Percentiles rank a stretch among this genome's conserved stretches.
Evolutionary conservation across 2,113 vertebrate genomes (phyloP).

Genomic region (Corydoras sp.): DNA sequence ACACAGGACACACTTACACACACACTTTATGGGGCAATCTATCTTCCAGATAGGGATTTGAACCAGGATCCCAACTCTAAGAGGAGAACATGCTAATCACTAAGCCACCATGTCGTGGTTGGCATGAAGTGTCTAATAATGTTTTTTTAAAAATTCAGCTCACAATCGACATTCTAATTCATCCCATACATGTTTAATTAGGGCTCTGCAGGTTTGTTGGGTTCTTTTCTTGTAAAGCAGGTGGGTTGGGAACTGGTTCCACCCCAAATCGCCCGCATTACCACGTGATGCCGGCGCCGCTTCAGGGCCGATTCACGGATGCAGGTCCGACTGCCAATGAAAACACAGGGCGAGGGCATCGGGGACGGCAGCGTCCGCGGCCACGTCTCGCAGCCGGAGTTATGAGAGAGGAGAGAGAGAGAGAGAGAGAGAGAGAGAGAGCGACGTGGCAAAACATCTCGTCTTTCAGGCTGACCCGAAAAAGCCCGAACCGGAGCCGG

Average conservation of each 20-base stretch:
- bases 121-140: too few relatives aligned
- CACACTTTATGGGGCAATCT: too few relatives aligned
- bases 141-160: background rate
- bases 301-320: constrained; percentile 59
- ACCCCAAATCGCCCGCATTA: too few relatives aligned
- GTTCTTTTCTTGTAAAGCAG: too few relatives aligned
- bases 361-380: background rate
- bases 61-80: too few relatives aligned
- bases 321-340: constrained; percentile 54
- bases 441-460: constrained; percentile 31
- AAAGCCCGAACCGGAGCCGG: background rate
- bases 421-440: constrained; percentile 9
- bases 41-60: too few relatives aligned
- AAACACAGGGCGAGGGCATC: constrained; percentile 17
- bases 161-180: background rate
- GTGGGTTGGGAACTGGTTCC: too few relatives aligned
- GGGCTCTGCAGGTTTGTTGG: too few relatives aligned
- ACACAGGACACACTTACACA: too few relatives aligned
- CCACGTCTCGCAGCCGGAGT: constrained; percentile 3
- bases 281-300: constrained; percentile 53
- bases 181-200: background rate
- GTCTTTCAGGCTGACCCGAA: constrained; percentile 58
- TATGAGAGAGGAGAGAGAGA: constrained; percentile 3
- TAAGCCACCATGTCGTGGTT: too few relatives aligned
- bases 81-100: too few relatives aligned